Conservation (phyloP, 2,888 invertebrate species). For the Willowsia nigromaculata region DNA sequence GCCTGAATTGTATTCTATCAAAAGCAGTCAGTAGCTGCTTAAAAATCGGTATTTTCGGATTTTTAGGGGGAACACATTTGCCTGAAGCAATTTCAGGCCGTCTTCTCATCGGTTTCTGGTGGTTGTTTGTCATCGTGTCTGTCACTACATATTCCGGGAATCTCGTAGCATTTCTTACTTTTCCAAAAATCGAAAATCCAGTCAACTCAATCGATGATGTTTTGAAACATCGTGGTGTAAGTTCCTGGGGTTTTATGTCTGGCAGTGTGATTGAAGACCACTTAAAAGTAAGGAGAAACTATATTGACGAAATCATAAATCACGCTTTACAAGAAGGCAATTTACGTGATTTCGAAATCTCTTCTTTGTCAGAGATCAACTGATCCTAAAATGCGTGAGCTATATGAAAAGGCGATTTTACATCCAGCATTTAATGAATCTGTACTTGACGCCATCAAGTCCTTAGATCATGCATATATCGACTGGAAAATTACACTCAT, state of each 20-base stretch:
- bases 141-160: constrained; percentile 96
- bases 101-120: constrained; percentile 93
- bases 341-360: too few relatives aligned
- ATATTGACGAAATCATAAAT: too few relatives aligned
- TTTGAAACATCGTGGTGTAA: constrained; percentile 81
- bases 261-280: constrained; percentile 88
- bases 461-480: constrained; percentile 87
- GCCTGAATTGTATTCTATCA: too few relatives aligned
- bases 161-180: constrained; percentile 94
- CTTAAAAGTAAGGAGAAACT: constrained; percentile 82
- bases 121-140: constrained; percentile 92
- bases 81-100: constrained; percentile 93
- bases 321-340: too few relatives aligned
- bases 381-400: constrained; percentile 83
- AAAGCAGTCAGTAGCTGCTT: too few relatives aligned
- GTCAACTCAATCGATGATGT: constrained; percentile 87
- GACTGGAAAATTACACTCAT: constrained; percentile 91
- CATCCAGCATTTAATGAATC: constrained; percentile 81
- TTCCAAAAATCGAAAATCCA: constrained; percentile 89
- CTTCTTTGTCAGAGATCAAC: constrained; percentile 82
- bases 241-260: constrained; percentile 89
- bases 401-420: constrained; percentile 84
- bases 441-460: constrained; percentile 84
- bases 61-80: constrained; percentile 90
- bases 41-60: too few relatives aligned